Evolutionary conservation across 1,140 invertebrate species (phyloP), one percentile per base, ranked within the genome.

Genomic region (Formica exsecta): DNA sequence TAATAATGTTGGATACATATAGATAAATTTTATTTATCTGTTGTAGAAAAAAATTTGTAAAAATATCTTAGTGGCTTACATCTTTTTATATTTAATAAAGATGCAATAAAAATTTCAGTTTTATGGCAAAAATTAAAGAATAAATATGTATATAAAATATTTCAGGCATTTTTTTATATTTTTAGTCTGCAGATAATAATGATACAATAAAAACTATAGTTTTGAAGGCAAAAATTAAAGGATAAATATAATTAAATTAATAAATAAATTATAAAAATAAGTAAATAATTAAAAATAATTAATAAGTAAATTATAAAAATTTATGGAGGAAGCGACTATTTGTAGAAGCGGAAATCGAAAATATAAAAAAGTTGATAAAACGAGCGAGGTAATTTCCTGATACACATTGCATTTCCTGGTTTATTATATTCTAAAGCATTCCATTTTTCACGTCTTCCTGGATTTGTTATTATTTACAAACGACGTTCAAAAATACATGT

Each of bases 401-500:
- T 80, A n/a, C 8, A 48, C 8, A 48, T 62, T 48, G 25, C 3
- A 61, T 48, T 83, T 73, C 79, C 79, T 73, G 54, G 0, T 83
- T 73, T 22, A 48, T 9, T 9, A 13, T 3, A 9, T 75, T 25
- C 2, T 16, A 32, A 79, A 61, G 2, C 11, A 25, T 16, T 11
- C 4, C 7, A 16, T 1, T 86, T 44, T 44, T 48, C 11, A 16
- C 13, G 11, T 62, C 25, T 76, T 86, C 64, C 62, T 59, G 75
- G n/a, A 66, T 8, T n/a, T 11, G 13, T 19, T 5, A 48, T 70
- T 80, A 54, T 89, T 89, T 89, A 61, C 25, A 71, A 89, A 81
- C 41, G 66, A 44, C 7, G 8, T 29, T 11, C 0, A n/a, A 80
- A 19, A 51, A 73, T 11, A 25, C 41, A 9, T 44, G 13, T 6